Evolutionary conservation across 2,113 vertebrate species (phyloP).

Genomic region (Corydoras sp.): DNA sequence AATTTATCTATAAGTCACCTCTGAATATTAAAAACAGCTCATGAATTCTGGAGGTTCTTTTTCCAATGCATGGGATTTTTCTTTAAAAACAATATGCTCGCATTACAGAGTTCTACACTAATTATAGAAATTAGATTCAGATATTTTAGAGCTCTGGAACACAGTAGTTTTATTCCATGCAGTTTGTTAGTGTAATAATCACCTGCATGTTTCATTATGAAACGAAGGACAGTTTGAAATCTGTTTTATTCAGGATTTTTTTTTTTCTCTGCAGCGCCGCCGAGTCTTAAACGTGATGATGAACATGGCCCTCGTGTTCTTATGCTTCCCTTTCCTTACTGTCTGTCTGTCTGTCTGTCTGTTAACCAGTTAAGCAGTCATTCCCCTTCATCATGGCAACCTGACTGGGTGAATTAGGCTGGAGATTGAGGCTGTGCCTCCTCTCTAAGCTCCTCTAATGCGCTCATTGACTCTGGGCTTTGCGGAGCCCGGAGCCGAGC

Average conservation of each 20-base stretch:
- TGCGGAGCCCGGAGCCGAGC: conserved; percentile 45
- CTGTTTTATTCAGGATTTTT: too few species aligned
- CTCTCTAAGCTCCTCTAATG: conserved; percentile 47
- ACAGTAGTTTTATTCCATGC: too few species aligned
- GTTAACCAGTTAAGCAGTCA: conserved; percentile 54
- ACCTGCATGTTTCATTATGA: too few species aligned
- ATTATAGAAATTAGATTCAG: too few species aligned
- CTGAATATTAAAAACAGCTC: neutral
- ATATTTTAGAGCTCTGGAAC: too few species aligned
- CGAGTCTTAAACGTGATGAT: too few species aligned
- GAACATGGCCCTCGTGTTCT: too few species aligned
- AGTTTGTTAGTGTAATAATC: too few species aligned
- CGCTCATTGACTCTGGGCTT: conserved; percentile 51
- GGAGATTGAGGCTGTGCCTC: conserved; percentile 60
- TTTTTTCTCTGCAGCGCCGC: too few species aligned
- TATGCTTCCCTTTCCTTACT: conserved; percentile 21
- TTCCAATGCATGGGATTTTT: neutral
- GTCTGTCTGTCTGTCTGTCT: conserved; percentile 38
- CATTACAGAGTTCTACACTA: neutral
- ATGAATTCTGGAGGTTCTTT: neutral
- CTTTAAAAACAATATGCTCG: too few species aligned
- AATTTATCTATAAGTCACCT: conserved; percentile 17
- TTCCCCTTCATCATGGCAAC: conserved; percentile 57
- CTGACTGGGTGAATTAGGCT: conserved; percentile 61
- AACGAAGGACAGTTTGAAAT: too few species aligned